phyloP scores from a whole-genome alignment of 2,113 vertebrate species.

The Chaenogobius annularis region DNA sequence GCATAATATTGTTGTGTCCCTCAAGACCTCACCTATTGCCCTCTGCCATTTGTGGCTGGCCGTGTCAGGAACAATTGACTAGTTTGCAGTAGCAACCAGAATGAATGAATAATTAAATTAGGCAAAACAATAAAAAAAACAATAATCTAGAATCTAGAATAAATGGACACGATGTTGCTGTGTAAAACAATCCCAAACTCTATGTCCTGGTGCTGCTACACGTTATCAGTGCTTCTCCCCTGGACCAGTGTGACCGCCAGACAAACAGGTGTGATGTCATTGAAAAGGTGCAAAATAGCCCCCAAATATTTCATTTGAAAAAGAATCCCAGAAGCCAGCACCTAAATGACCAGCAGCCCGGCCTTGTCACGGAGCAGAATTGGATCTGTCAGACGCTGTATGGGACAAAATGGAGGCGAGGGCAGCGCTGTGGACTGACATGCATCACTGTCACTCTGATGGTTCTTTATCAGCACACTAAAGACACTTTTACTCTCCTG shows the following conservation, averaged over 20 bases:
- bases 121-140: no score
- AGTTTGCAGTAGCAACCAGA: no score
- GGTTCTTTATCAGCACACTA: neutral
- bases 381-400: conserved; percentile 1
- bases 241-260: conserved; percentile 18
- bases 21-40: no score
- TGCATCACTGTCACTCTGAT: conserved; percentile 13
- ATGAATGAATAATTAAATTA: no score
- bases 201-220: neutral
- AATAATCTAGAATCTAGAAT: no score
- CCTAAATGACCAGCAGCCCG: conserved; percentile 19
- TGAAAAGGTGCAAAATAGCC: conserved; percentile 21
- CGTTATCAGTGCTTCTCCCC: neutral
- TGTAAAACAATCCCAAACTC: neutral
- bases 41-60: no score
- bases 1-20: no score
- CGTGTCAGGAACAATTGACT: no score
- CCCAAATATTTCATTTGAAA: neutral
- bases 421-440: conserved; percentile 8
- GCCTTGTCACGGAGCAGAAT: conserved; percentile 15
- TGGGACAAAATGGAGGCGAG: conserved; percentile 11
- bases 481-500: neutral
- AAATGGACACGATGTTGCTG: no score
- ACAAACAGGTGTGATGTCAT: conserved; percentile 6
- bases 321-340: conserved; percentile 2